These are phyloP conservation scores for Smithornis capensis DNA, from an alignment of 2,113 vertebrate species.

Conservation along the genomic window DNA sequence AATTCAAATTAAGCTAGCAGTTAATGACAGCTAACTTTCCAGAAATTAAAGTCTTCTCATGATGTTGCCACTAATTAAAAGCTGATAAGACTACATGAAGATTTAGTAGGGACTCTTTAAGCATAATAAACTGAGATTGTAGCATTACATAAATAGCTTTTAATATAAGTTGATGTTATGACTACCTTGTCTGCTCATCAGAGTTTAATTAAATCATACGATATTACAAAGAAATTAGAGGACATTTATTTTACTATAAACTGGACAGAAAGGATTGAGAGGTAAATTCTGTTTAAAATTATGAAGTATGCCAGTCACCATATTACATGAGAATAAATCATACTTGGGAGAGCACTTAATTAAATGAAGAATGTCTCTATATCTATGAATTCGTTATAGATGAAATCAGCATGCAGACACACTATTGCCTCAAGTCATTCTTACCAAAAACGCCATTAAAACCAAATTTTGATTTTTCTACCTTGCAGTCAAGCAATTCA, in stretches of 20 bases:
- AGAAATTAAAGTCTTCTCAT: conserved; percentile 28
- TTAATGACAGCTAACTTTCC: conserved; percentile 30
- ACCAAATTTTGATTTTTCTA: not conserved
- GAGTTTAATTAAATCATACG: not conserved
- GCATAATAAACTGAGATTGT: not conserved
- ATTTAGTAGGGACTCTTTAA: not conserved
- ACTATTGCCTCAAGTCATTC: not conserved
- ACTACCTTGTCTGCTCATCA: not conserved
- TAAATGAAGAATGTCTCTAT: not conserved
- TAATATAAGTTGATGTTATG: not conserved
- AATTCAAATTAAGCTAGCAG: conserved; percentile 33
- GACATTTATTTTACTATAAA: not conserved
- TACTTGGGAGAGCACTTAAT: not conserved
- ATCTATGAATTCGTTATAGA: not conserved
- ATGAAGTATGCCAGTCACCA: too few species aligned
- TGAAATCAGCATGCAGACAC: not conserved
- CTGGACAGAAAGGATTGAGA: not conserved
- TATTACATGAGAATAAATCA: not conserved
- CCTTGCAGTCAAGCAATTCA: not conserved
- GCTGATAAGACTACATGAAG: not conserved
- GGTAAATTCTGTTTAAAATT: not conserved
- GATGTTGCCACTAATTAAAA: conserved; percentile 32
- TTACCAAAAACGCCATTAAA: not conserved
- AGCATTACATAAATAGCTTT: not conserved
- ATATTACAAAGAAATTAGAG: not conserved